phyloP scores from a whole-genome alignment of 2,888 invertebrate genomes.

The Chironomus riparius region DNA sequence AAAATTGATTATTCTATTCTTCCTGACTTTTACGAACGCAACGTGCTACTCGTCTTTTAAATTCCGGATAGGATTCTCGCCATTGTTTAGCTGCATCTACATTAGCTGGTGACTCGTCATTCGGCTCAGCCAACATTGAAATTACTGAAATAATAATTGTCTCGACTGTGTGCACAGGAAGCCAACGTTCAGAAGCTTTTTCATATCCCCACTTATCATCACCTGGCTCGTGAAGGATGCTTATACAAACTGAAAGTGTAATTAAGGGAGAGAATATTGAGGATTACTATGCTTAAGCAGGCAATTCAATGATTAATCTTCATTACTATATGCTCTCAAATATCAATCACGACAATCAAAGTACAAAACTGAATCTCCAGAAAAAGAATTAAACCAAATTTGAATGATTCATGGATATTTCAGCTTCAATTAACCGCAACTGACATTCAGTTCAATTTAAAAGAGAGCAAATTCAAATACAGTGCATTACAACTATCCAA shows the following conservation, averaged over 20 bases:
- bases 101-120: conserved; percentile 98
- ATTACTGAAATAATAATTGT: conserved; percentile 98
- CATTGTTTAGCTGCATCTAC: conserved; percentile 99
- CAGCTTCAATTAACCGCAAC: no score
- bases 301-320: conserved; percentile 84
- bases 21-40: conserved; percentile 99
- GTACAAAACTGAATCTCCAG: no score
- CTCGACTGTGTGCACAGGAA: conserved; percentile 97
- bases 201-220: conserved; percentile 99
- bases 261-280: neutral
- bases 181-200: conserved; percentile 95
- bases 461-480: no score
- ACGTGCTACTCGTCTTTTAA: conserved; percentile 94
- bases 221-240: conserved; percentile 96
- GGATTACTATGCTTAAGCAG: neutral
- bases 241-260: conserved; percentile 77
- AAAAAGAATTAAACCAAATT: no score
- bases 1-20: conserved; percentile 59
- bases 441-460: conserved; percentile 42
- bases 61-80: conserved; percentile 94
- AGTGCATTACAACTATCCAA: no score
- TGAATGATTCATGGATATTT: no score
- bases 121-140: conserved; percentile 98
- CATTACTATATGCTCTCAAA: conserved; percentile 54
- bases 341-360: no score